Base-by-base conservation (phyloP, 2,888 invertebrate genomes). In the Microlaimidae sp. region DNA sequence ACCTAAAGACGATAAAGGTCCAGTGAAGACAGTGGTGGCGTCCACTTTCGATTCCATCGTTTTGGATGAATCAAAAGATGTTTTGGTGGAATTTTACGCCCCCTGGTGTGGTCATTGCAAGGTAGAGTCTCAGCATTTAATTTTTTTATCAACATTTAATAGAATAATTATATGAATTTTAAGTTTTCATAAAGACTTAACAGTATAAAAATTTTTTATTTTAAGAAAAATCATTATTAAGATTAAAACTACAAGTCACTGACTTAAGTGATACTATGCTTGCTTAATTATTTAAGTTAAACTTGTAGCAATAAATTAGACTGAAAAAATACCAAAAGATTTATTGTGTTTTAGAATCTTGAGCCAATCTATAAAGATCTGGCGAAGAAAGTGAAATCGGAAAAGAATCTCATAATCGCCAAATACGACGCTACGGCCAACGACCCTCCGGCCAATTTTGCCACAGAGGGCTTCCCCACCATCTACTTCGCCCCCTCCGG, bases 81-180 rank as follows among this genome's bases (percentile, higher is more conserved):
- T 75, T 2, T 65, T 78, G 5, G 70, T 78, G 53, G 77, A 77
- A 60, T 72, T 78, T 58, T 77, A 77, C 60, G 78, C 78, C 3
- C 78, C 78, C 2, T 78, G 78, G 77, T 77, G 78, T 63, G 77
- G 77, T 2, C 77, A 77, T 60, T 77, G 77, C 65, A 77, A 66
- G 58, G 62, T 62, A 49, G 13, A n/a, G n/a, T n/a, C n/a, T n/a
- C n/a, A n/a, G n/a, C n/a, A n/a, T n/a, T n/a, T n/a, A n/a, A n/a
- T n/a, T n/a, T n/a, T n/a, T n/a, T n/a, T n/a, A n/a, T n/a, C n/a
- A n/a, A n/a, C n/a, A n/a, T n/a, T n/a, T n/a, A n/a, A n/a, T n/a
- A n/a, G n/a, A n/a, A n/a, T n/a, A n/a, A n/a, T n/a, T n/a, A n/a
- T n/a, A n/a, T n/a, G n/a, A n/a, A n/a, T n/a, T n/a, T n/a, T n/a